phyloP scores from a whole-genome alignment of 2,113 vertebrate species.

The Larimichthys crocea region DNA sequence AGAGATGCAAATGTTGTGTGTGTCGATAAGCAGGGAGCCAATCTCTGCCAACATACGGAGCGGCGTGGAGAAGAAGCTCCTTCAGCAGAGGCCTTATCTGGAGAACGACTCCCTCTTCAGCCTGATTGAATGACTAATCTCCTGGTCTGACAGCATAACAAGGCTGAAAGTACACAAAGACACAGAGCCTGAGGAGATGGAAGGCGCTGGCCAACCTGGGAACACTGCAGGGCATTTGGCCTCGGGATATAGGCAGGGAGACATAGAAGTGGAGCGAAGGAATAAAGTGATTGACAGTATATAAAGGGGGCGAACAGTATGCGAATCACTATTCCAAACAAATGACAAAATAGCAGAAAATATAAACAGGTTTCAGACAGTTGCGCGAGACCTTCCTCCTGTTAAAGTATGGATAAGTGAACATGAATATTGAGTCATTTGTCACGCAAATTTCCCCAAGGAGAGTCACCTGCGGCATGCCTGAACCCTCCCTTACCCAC shows the following conservation, averaged over 20 bases:
- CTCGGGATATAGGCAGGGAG: conserved; percentile 26
- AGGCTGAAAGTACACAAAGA: conserved; percentile 70
- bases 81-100: conserved; percentile 77
- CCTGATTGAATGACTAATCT: conserved; percentile 84
- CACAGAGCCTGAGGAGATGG: conserved; percentile 60
- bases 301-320: conserved; percentile 1
- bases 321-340: background rate
- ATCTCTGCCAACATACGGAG: conserved; percentile 73
- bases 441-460: conserved; percentile 69
- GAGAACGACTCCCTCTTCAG: conserved; percentile 71
- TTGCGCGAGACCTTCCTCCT: background rate
- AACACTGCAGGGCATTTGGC: conserved; percentile 60
- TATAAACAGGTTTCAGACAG: background rate
- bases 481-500: conserved; percentile 61
- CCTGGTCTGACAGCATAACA: conserved; percentile 76
- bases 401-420: conserved; percentile 54
- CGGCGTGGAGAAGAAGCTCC: conserved; percentile 68
- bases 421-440: conserved; percentile 61
- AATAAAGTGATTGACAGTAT: conserved; percentile 21
- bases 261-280: background rate
- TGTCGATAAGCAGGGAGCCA: conserved; percentile 69
- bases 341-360: conserved; percentile 2
- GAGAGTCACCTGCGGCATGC: conserved; percentile 65
- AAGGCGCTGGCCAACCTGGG: conserved; percentile 49
- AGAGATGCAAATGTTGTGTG: conserved; percentile 74